These are phyloP conservation scores for Buceros bicornis DNA, from an alignment of 2,797 vertebrate species.

Conservation along the genomic window DNA sequence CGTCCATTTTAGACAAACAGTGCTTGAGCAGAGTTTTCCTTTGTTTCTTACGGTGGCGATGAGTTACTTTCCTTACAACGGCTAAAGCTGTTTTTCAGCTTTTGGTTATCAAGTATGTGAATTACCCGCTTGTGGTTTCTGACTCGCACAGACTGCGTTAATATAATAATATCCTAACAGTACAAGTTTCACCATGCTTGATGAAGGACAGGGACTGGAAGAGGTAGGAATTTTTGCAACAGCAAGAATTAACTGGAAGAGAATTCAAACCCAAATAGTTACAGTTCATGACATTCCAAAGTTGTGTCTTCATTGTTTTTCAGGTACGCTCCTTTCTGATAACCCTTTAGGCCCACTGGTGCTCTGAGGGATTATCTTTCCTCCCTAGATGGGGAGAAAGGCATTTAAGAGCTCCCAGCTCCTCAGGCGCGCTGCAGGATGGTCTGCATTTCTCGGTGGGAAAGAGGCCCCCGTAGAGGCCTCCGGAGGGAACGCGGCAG, in stretches of 20 bases:
- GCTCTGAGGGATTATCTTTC: neutral
- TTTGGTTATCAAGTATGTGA: neutral
- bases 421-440: neutral
- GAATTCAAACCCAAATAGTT: neutral
- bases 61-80: neutral
- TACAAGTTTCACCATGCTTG: neutral
- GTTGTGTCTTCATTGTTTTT: neutral
- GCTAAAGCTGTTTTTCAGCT: neutral
- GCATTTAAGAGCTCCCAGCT: neutral
- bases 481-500: neutral
- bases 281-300: neutral
- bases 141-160: neutral
- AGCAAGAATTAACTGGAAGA: neutral
- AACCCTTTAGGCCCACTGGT: neutral
- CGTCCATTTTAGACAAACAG: neutral
- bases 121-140: neutral
- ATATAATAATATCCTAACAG: neutral
- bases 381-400: neutral
- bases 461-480: conserved; percentile 5
- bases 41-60: neutral
- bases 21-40: neutral
- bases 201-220: neutral
- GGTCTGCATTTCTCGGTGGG: neutral
- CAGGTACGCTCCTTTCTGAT: neutral
- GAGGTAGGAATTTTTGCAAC: neutral